Conservation (phyloP, 2,888 invertebrate genomes). For the Deilephila porcellus region DNA sequence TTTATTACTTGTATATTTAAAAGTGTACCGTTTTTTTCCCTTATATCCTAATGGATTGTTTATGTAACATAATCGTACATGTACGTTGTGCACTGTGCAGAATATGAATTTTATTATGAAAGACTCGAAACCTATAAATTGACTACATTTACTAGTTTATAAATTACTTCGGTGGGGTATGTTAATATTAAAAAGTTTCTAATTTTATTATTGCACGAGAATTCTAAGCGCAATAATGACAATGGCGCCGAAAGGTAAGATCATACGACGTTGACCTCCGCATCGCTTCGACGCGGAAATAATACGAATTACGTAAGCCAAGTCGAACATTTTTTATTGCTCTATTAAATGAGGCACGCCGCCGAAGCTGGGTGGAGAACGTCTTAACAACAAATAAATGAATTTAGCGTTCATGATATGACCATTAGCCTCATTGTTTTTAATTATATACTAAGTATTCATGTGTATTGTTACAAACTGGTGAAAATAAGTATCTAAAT, state of each 20-base stretch:
- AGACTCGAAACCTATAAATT: background rate
- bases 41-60: background rate
- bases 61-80: background rate
- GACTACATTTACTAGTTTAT: background rate
- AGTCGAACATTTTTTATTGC: slow-evolving; percentile 84
- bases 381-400: slow-evolving; percentile 69
- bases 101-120: background rate
- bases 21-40: background rate
- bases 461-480: slow-evolving; percentile 56
- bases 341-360: slow-evolving; percentile 82
- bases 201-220: slow-evolving; percentile 7
- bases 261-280: slow-evolving; percentile 73
- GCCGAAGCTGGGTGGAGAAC: slow-evolving; percentile 76
- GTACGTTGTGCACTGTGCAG: background rate
- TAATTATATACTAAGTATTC: slow-evolving; percentile 61
- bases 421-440: slow-evolving; percentile 66
- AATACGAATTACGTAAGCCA: slow-evolving; percentile 82
- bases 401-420: slow-evolving; percentile 67
- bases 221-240: slow-evolving; percentile 45
- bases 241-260: slow-evolving; percentile 54
- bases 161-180: background rate
- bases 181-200: background rate
- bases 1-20: background rate
- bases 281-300: slow-evolving; percentile 78
- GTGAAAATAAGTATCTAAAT: background rate